Evolutionary conservation across 2,797 vertebrate species (phyloP).

Genomic region (Sebastes umbrosus): DNA sequence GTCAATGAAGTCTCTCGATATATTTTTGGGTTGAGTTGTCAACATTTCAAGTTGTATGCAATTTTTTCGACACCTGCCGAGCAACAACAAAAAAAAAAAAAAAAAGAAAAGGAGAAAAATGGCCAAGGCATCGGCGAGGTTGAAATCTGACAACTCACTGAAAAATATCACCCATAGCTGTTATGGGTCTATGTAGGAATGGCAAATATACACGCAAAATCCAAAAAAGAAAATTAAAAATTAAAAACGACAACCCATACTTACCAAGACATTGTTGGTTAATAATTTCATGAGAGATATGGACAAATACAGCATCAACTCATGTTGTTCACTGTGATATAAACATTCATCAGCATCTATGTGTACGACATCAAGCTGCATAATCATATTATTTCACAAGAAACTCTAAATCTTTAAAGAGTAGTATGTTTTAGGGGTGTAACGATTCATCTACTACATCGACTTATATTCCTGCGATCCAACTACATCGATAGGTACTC

Average conservation of each 20-base stretch:
- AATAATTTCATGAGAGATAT: conserved; percentile 89
- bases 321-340: conserved; percentile 83
- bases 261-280: conserved; percentile 88
- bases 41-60: conserved; percentile 79
- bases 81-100: conserved; percentile 17
- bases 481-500: too few species aligned
- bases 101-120: conserved; percentile 28
- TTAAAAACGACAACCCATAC: conserved; percentile 83
- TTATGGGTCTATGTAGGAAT: conserved; percentile 86
- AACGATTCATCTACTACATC: too few species aligned
- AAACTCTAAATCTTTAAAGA: conserved; percentile 21
- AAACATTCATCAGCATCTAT: conserved; percentile 80
- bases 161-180: conserved; percentile 89
- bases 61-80: conserved; percentile 53
- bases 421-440: background rate
- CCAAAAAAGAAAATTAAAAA: conserved; percentile 51
- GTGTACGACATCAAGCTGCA: conserved; percentile 70
- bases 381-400: conserved; percentile 49
- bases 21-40: conserved; percentile 91
- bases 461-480: too few species aligned
- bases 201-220: conserved; percentile 83
- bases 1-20: conserved; percentile 87
- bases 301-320: conserved; percentile 90
- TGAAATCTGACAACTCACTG: conserved; percentile 90
- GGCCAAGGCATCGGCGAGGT: conserved; percentile 45